Evolutionary conservation across 2,888 invertebrate species (phyloP).

Genomic region (Drosophila pegasa): DNA sequence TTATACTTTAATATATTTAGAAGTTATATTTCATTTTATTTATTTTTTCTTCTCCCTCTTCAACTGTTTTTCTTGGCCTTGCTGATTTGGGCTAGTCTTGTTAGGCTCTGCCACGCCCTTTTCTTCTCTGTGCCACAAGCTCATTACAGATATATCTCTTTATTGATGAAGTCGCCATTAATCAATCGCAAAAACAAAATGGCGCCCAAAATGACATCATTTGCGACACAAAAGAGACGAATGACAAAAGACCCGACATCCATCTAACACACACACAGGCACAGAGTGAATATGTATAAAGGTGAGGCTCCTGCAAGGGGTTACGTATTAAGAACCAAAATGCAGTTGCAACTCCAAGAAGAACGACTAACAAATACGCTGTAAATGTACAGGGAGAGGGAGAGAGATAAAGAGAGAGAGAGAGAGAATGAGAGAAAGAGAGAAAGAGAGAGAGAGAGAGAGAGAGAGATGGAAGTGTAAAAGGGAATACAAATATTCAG

Average conservation of each 20-base stretch:
- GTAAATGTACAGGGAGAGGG: neutral
- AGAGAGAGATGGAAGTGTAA: no score
- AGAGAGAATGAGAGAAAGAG: neutral
- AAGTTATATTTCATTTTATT: no score
- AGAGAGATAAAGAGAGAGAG: no score
- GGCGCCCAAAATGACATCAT: constrained; percentile 74
- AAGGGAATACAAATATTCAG: no score
- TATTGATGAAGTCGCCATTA: constrained; percentile 60
- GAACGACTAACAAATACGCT: constrained; percentile 30
- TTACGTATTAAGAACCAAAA: constrained; percentile 29
- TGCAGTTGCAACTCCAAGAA: constrained; percentile 20
- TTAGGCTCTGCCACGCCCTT: constrained; percentile 18
- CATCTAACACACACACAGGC: constrained; percentile 15
- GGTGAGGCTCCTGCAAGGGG: constrained; percentile 57
- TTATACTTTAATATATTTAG: neutral
- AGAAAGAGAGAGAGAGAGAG: neutral
- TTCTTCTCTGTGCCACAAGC: constrained; percentile 29
- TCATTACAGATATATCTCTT: constrained; percentile 44
- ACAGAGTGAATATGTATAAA: constrained; percentile 15
- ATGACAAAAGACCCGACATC: constrained; percentile 41
- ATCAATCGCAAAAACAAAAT: constrained; percentile 70
- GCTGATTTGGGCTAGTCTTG: neutral
- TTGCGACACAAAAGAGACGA: constrained; percentile 26
- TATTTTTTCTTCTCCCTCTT: neutral
- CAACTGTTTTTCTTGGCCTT: neutral